Evolutionary conservation across 2,888 invertebrate genomes (phyloP).

Genomic region (Sarcophaga variegata): DNA sequence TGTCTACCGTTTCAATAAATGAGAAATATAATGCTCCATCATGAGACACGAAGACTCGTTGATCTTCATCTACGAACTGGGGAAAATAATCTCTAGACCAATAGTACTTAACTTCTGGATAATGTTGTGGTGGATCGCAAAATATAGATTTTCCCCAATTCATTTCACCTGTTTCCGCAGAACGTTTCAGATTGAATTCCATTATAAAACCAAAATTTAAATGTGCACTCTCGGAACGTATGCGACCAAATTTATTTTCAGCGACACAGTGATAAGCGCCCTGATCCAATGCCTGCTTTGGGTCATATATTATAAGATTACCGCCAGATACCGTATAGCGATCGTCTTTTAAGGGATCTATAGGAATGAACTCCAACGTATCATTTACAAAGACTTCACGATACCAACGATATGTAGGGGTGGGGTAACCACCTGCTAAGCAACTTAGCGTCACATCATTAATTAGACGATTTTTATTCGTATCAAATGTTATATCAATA

Average conservation of each 20-base stretch:
- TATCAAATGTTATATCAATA: slow-evolving; percentile 91
- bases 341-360: slow-evolving; percentile 89
- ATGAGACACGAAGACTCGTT: slow-evolving; percentile 94
- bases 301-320: slow-evolving; percentile 92
- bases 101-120: slow-evolving; percentile 93
- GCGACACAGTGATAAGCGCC: slow-evolving; percentile 96
- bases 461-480: slow-evolving; percentile 86
- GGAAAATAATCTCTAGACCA: slow-evolving; percentile 96
- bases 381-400: slow-evolving; percentile 93
- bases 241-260: slow-evolving; percentile 92
- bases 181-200: slow-evolving; percentile 94
- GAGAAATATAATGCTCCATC: slow-evolving; percentile 98
- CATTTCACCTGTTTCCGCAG: slow-evolving; percentile 91
- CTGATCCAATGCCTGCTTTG: slow-evolving; percentile 90
- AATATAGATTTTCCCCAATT: slow-evolving; percentile 97
- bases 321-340: slow-evolving; percentile 96
- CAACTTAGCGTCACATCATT: slow-evolving; percentile 92
- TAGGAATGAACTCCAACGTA: slow-evolving; percentile 86
- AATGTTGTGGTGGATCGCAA: slow-evolving; percentile 96
- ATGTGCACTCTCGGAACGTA: slow-evolving; percentile 93
- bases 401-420: slow-evolving; percentile 95
- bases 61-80: slow-evolving; percentile 96
- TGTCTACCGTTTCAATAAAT: slow-evolving; percentile 93
- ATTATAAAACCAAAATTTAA: slow-evolving; percentile 94
- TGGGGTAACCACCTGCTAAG: slow-evolving; percentile 93